A percentile compares a stretch with the other conserved stretches of the same genome.
Evolutionary conservation across 1,140 invertebrate species (phyloP).

Genomic region (Diorhabda carinulata): DNA sequence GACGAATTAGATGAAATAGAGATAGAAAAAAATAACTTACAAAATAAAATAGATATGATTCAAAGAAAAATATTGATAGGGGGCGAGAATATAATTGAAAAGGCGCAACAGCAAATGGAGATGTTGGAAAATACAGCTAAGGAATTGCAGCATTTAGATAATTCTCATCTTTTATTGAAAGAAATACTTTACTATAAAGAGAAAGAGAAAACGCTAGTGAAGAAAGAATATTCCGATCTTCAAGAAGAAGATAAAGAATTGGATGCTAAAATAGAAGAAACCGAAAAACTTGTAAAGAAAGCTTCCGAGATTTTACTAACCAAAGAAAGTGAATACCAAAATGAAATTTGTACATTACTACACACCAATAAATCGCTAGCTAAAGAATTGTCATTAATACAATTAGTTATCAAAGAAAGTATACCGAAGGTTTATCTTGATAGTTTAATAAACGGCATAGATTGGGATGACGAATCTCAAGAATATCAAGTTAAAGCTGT

Average conservation of each 20-base stretch:
- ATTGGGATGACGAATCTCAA: slow-evolving; percentile 24
- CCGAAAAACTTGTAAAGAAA: slow-evolving; percentile 71
- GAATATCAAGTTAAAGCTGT: slow-evolving; percentile 28
- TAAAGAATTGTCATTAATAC: slow-evolving; percentile 82
- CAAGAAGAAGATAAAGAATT: slow-evolving; percentile 90
- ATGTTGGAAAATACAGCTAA: slow-evolving; percentile 84
- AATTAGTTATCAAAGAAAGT: slow-evolving; percentile 68
- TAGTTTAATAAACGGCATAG: slow-evolving; percentile 24
- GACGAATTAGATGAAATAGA: slow-evolving; percentile 51
- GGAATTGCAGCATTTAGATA: slow-evolving; percentile 79
- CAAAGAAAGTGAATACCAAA: slow-evolving; percentile 86
- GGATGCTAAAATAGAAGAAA: slow-evolving; percentile 87
- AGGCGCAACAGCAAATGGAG: slow-evolving; percentile 85
- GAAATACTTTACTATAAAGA: slow-evolving; percentile 80
- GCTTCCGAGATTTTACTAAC: slow-evolving; percentile 81
- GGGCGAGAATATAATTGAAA: slow-evolving; percentile 96
- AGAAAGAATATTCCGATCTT: slow-evolving; percentile 88
- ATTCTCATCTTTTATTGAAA: slow-evolving; percentile 76
- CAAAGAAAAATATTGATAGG: slow-evolving; percentile 96
- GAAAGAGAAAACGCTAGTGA: slow-evolving; percentile 87
- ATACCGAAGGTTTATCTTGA: slow-evolving; percentile 24
- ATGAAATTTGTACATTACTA: slow-evolving; percentile 90
- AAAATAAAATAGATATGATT: slow-evolving; percentile 82
- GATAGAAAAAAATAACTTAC: slow-evolving; percentile 70
- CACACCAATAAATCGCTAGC: slow-evolving; percentile 85